These are phyloP conservation scores for Drosophila diplacantha DNA, from an alignment of 2,888 invertebrate genomes.

Conservation along the genomic window DNA sequence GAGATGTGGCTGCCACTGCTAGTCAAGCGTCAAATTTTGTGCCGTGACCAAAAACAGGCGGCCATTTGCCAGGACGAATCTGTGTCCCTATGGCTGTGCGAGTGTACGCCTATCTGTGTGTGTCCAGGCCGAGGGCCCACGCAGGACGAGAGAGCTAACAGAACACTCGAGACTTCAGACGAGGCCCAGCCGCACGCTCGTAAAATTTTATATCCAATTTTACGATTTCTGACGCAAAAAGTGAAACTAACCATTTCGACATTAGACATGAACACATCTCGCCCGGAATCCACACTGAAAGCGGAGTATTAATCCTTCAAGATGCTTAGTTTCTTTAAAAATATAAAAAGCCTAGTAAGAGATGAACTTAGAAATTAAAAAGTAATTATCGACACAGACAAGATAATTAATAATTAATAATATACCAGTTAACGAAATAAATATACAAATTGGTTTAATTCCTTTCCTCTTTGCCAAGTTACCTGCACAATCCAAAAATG, in stretches of 20 bases:
- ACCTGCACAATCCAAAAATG: no score
- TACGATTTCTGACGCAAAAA: conserved; percentile 73
- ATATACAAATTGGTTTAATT: no score
- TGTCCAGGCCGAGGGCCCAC: conserved; percentile 23
- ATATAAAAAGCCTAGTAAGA: no score
- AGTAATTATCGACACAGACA: no score
- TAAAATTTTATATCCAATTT: conserved; percentile 73
- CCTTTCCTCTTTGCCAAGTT: no score
- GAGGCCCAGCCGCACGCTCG: conserved; percentile 63
- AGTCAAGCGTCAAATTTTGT: conserved; percentile 70
- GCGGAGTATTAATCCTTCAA: background rate
- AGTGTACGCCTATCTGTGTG: conserved; percentile 3
- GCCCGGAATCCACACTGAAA: conserved; percentile 29
- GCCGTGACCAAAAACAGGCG: conserved; percentile 68
- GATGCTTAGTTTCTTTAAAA: background rate
- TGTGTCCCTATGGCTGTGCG: conserved; percentile 20
- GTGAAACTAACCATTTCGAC: conserved; percentile 72
- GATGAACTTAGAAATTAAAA: fast-evolving
- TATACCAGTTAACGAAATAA: no score
- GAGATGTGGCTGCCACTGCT: conserved; percentile 57
- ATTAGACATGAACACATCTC: conserved; percentile 73
- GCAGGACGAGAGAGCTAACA: conserved; percentile 53
- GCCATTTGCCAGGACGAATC: conserved; percentile 57
- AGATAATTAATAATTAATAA: no score
- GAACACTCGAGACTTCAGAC: conserved; percentile 56